Percentiles rank a stretch among this genome's conserved stretches.
These are phyloP conservation scores for Galleria mellonella DNA, from an alignment of 1,140 invertebrate genomes.

Conservation along the genomic window DNA sequence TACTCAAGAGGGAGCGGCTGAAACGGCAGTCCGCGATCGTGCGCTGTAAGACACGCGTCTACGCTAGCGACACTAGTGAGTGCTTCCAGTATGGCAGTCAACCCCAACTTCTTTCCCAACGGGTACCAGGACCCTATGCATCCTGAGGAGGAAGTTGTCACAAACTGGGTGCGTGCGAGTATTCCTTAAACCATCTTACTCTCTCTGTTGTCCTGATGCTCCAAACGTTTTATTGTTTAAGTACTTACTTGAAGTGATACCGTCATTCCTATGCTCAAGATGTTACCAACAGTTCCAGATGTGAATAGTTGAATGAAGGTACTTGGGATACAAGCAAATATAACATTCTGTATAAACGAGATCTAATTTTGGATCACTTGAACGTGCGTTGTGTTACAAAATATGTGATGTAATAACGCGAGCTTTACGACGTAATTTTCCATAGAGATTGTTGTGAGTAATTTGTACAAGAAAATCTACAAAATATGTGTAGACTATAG, in stretches of 20 bases:
- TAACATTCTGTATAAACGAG: constrained; percentile 14
- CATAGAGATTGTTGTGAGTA: constrained; percentile 5
- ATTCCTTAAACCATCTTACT: neutral
- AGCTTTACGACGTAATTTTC: constrained; percentile 24
- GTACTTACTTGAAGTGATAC: neutral
- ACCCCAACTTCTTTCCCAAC: constrained; percentile 68
- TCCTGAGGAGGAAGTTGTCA: constrained; percentile 63
- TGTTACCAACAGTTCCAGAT: constrained; percentile 7
- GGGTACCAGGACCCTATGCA: constrained; percentile 68
- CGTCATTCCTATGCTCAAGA: neutral
- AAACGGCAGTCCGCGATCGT: constrained; percentile 61
- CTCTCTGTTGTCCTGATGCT: constrained; percentile 1
- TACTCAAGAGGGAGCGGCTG: constrained; percentile 52
- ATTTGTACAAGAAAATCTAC: neutral
- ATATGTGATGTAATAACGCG: constrained; percentile 54
- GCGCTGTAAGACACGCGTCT: constrained; percentile 46
- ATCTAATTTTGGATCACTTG: constrained; percentile 47
- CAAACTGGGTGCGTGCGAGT: constrained; percentile 59
- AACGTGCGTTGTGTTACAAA: constrained; percentile 41
- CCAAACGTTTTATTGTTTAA: neutral
- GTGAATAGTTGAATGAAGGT: constrained; percentile 2
- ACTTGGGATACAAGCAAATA: constrained; percentile 1
- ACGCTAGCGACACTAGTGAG: constrained; percentile 34
- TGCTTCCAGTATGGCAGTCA: constrained; percentile 52
- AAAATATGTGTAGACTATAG: too few relatives aligned